phyloP scores from a whole-genome alignment of 2,888 invertebrate genomes.

The Sminthurides aquaticus region DNA sequence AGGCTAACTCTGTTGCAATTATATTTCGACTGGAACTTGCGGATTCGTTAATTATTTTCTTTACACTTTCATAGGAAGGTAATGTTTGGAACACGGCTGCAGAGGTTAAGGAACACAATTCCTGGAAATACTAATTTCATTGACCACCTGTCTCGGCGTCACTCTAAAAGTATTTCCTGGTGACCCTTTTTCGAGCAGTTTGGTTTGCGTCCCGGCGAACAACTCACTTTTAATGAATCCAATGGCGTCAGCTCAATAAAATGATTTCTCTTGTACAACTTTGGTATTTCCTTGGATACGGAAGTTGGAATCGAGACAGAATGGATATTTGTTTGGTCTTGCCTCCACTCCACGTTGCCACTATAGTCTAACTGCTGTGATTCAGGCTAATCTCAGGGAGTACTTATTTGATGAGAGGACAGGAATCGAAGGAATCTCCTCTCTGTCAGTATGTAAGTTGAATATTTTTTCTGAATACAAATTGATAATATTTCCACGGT shows the following conservation, averaged over 20 bases:
- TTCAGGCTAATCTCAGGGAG: background rate
- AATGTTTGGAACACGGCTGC: too few species aligned
- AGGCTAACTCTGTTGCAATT: too few species aligned
- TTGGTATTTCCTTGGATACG: background rate
- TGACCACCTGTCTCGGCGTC: background rate
- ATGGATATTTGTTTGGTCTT: background rate
- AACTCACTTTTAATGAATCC: background rate
- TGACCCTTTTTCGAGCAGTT: too few species aligned
- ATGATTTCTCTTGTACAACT: too few species aligned
- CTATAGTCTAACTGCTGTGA: too few species aligned
- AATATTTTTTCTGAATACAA: background rate
- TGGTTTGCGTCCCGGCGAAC: too few species aligned
- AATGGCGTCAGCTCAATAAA: background rate
- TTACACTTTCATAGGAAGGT: too few species aligned
- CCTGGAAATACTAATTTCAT: background rate
- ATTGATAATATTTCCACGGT: background rate
- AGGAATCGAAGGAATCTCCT: background rate
- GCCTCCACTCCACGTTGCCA: background rate
- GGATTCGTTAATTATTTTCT: too few species aligned
- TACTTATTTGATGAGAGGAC: background rate
- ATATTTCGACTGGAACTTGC: too few species aligned
- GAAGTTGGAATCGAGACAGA: background rate
- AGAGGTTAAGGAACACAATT: background rate
- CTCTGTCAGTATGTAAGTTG: background rate
- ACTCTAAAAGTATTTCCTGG: too few species aligned